Conservation (phyloP, 2,888 invertebrate genomes). For the Hydriomena furcata region DNA sequence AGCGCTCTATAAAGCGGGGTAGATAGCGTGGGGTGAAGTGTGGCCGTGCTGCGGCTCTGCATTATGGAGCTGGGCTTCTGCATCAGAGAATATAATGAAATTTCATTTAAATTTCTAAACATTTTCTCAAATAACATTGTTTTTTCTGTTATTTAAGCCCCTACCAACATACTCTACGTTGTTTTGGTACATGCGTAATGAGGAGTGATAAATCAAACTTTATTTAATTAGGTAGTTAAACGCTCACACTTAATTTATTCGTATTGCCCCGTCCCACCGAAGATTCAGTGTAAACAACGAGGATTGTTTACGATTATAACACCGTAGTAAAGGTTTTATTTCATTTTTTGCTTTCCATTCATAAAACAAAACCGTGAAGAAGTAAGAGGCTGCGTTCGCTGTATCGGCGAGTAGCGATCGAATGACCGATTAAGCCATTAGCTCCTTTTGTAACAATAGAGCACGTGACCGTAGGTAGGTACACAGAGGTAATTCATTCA, state of each 20-base stretch:
- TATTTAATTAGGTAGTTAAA: neutral
- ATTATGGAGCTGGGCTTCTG: slow-evolving; percentile 53
- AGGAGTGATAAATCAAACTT: no score
- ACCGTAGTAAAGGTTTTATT: slow-evolving; percentile 55
- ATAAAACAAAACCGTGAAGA: slow-evolving; percentile 66
- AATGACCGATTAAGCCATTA: slow-evolving; percentile 74
- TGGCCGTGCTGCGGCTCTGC: slow-evolving; percentile 46
- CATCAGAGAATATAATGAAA: slow-evolving; percentile 37
- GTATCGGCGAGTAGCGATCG: slow-evolving; percentile 64
- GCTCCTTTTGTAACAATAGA: slow-evolving; percentile 70
- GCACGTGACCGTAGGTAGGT: slow-evolving; percentile 72
- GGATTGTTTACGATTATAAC: slow-evolving; percentile 62
- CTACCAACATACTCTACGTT: neutral
- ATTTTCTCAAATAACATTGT: neutral
- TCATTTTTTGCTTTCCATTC: slow-evolving; percentile 68
- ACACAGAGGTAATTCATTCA: slow-evolving; percentile 64
- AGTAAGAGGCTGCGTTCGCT: slow-evolving; percentile 48
- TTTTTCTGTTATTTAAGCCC: no score
- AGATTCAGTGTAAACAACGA: slow-evolving; percentile 45
- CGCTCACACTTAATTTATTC: slow-evolving; percentile 1
- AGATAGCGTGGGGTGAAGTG: slow-evolving; percentile 61
- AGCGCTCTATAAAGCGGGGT: slow-evolving; percentile 66
- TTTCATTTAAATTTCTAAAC: slow-evolving; percentile 16
- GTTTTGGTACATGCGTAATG: no score
- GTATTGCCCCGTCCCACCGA: slow-evolving; percentile 12